Percentiles rank a stretch among this genome's conserved stretches.
phyloP scores from a whole-genome alignment of 2,888 invertebrate genomes.

The Aricia artaxerxes region DNA sequence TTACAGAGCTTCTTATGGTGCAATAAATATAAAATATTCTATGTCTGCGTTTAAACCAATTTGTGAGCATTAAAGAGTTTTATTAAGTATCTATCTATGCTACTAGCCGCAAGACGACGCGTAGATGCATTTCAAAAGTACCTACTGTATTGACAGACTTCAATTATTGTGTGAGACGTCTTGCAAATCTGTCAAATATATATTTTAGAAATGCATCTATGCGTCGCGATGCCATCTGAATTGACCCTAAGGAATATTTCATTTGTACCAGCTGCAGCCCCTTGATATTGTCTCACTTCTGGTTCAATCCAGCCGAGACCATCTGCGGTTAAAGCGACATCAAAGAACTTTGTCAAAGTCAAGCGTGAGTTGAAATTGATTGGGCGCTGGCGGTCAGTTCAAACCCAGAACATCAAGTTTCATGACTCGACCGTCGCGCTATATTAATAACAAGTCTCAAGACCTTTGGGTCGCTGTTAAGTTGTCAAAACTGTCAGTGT shows the following conservation, averaged over 20 bases:
- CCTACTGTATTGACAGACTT: too few species aligned
- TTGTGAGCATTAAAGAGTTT: too few species aligned
- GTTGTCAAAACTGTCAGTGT: constrained; percentile 2
- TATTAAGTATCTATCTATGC: too few species aligned
- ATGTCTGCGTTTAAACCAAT: too few species aligned
- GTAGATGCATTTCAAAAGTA: too few species aligned
- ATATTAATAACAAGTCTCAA: constrained; percentile 3
- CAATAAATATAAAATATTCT: too few species aligned
- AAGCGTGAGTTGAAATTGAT: neutral
- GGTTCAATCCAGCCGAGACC: constrained; percentile 4
- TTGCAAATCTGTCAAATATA: too few species aligned
- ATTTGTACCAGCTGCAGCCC: neutral
- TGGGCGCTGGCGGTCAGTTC: constrained; percentile 1
- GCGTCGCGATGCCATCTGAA: too few species aligned
- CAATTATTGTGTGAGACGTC: too few species aligned
- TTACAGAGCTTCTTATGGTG: too few species aligned
- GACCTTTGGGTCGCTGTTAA: neutral
- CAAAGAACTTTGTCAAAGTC: constrained; percentile 17
- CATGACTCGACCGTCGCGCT: neutral
- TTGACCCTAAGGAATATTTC: neutral
- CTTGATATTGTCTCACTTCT: neutral
- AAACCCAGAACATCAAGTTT: neutral
- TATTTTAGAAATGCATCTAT: too few species aligned
- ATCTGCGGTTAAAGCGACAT: neutral
- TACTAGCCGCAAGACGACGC: too few species aligned